phyloP scores from a whole-genome alignment of 2,888 invertebrate genomes.

The Leucoma salicis region DNA sequence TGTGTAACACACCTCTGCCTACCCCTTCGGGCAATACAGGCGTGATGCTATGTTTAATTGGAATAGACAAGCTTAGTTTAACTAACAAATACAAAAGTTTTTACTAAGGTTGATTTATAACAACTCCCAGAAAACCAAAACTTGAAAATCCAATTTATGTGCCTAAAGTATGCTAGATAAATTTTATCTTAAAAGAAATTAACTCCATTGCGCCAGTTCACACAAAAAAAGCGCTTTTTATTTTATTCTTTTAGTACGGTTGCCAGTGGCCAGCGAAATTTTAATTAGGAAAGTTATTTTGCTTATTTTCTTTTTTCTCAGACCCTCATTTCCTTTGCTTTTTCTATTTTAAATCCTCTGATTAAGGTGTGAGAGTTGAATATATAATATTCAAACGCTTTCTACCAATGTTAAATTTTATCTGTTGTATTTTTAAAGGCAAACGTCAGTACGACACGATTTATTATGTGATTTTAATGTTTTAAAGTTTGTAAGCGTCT shows the following conservation, averaged over 20 bases:
- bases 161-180: conserved; percentile 29
- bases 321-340: conserved; percentile 22
- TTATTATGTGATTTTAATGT: conserved; percentile 35
- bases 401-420: conserved; percentile 25
- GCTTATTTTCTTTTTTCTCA: conserved; percentile 40
- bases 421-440: conserved; percentile 41
- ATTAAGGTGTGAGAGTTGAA: background rate
- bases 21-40: too few relatives aligned
- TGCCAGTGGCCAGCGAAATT: conserved; percentile 56
- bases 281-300: conserved; percentile 67
- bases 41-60: too few relatives aligned
- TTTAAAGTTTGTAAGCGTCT: conserved; percentile 29
- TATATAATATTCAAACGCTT: background rate
- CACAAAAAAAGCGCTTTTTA: conserved; percentile 33
- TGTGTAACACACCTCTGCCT: too few relatives aligned
- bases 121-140: background rate
- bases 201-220: conserved; percentile 41
- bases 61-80: background rate
- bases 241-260: conserved; percentile 47
- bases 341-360: conserved; percentile 18
- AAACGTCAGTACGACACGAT: conserved; percentile 32
- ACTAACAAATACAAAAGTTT: background rate
- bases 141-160: conserved; percentile 13
- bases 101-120: background rate
- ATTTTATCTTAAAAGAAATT: conserved; percentile 44